Evolutionary conservation across 2,113 vertebrate genomes (phyloP).

Genomic region (Lepisosteus osseus): DNA sequence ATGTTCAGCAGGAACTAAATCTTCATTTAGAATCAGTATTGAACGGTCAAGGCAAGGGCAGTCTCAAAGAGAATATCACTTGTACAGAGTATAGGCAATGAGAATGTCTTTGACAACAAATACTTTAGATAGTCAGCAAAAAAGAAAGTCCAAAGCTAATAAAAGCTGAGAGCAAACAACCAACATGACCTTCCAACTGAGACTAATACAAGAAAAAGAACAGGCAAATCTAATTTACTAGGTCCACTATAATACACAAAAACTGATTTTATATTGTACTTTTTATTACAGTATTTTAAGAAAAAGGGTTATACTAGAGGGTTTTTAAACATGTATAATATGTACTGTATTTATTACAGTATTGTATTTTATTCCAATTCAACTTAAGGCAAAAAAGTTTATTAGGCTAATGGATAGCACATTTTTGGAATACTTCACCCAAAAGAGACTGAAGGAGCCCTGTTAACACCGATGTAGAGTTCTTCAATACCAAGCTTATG

Average conservation of each 20-base stretch:
- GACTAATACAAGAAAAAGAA: neutral
- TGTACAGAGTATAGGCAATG: conserved; percentile 40
- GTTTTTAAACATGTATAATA: no score
- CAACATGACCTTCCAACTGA: conserved; percentile 37
- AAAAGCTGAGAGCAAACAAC: conserved; percentile 46
- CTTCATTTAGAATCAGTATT: conserved; percentile 47
- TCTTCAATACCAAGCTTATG: no score
- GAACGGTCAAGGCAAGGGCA: conserved; percentile 47
- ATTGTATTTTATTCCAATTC: no score
- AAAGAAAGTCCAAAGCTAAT: conserved; percentile 43
- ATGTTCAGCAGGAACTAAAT: conserved; percentile 49
- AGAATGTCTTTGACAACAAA: conserved; percentile 44
- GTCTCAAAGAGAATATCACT: conserved; percentile 52
- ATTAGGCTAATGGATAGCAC: no score
- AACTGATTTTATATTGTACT: neutral
- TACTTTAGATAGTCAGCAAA: conserved; percentile 33
- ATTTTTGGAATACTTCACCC: no score
- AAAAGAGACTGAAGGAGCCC: no score
- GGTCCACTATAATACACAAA: neutral
- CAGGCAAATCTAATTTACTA: conserved; percentile 4
- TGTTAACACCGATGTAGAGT: no score
- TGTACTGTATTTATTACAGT: no score
- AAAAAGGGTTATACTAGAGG: no score
- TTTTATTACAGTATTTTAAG: neutral
- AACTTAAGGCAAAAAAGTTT: no score